phyloP scores from a whole-genome alignment of 2,888 invertebrate genomes.

The Platycnemis pennipes region DNA sequence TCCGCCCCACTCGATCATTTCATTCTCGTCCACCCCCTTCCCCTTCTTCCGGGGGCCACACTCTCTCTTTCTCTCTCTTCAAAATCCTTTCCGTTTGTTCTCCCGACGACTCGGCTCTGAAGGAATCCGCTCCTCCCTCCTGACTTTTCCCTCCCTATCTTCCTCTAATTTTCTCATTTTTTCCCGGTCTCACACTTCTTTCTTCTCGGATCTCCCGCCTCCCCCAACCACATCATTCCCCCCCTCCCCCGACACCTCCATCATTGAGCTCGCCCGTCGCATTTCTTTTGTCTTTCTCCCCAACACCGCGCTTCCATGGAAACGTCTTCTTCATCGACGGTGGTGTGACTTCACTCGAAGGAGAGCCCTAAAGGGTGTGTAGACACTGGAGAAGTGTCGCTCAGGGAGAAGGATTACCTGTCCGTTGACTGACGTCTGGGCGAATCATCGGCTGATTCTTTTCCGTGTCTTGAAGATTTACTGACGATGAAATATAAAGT shows the following conservation, averaged over 20 bases:
- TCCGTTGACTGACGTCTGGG: too few species aligned
- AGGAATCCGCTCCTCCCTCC: neutral
- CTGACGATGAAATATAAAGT: too few species aligned
- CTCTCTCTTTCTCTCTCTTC: conserved; percentile 48
- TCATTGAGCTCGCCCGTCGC: conserved; percentile 42
- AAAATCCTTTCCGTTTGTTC: neutral
- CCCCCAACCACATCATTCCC: neutral
- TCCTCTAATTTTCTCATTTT: conserved; percentile 60
- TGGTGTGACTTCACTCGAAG: neutral
- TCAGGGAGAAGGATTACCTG: too few species aligned
- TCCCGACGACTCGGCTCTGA: neutral
- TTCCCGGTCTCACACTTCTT: conserved; percentile 65
- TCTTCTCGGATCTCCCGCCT: conserved; percentile 76
- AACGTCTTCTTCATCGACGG: conserved; percentile 14
- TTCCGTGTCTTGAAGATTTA: too few species aligned
- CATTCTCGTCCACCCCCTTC: conserved; percentile 69
- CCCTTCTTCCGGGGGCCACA: conserved; percentile 6
- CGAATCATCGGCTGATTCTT: too few species aligned
- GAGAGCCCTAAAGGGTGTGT: too few species aligned
- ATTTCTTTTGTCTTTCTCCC: conserved; percentile 14
- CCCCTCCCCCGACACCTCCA: conserved; percentile 41
- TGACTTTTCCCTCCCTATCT: conserved; percentile 69
- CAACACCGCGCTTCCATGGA: neutral
- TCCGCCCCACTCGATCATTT: conserved; percentile 17
- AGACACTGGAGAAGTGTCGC: too few species aligned